These are phyloP conservation scores for Caenorhabditis tropicalis DNA, from an alignment of 1,140 invertebrate genomes.

Conservation along the genomic window DNA sequence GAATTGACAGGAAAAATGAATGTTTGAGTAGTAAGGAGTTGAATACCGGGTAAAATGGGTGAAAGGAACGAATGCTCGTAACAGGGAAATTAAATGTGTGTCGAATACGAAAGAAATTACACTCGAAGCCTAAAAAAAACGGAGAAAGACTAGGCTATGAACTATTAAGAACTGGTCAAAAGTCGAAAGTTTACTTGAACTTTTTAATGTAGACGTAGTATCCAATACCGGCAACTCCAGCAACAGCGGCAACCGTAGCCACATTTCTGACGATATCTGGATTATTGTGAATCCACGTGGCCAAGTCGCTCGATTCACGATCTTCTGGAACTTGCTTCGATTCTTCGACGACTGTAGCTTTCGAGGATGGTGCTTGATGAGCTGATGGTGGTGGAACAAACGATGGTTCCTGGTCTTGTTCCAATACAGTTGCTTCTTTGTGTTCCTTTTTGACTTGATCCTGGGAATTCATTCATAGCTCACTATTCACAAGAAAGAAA, in stretches of 20 bases:
- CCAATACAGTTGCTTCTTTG: neutral
- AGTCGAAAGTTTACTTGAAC: neutral
- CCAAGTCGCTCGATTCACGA: conserved; percentile 16
- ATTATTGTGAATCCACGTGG: conserved; percentile 38
- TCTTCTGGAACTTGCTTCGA: conserved; percentile 27
- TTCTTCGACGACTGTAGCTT: conserved; percentile 1
- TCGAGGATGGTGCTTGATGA: neutral
- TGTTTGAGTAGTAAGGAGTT: neutral
- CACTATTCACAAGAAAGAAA: neutral
- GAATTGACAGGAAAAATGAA: neutral
- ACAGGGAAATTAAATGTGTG: neutral
- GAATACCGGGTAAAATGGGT: conserved; percentile 28
- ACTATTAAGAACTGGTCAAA: neutral
- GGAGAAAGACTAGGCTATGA: neutral
- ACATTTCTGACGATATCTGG: conserved; percentile 30
- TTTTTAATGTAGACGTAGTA: conserved; percentile 27
- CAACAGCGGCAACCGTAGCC: neutral
- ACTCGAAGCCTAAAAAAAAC: neutral
- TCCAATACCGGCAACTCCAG: conserved; percentile 6
- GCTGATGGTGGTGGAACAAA: neutral
- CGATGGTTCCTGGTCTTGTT: neutral
- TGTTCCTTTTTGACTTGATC: conserved; percentile 9
- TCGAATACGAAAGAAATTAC: neutral
- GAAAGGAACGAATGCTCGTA: neutral
- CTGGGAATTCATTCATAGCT: neutral